These are phyloP conservation scores for Rotaria sp. DNA, from an alignment of 2,888 invertebrate species.

Conservation along the genomic window DNA sequence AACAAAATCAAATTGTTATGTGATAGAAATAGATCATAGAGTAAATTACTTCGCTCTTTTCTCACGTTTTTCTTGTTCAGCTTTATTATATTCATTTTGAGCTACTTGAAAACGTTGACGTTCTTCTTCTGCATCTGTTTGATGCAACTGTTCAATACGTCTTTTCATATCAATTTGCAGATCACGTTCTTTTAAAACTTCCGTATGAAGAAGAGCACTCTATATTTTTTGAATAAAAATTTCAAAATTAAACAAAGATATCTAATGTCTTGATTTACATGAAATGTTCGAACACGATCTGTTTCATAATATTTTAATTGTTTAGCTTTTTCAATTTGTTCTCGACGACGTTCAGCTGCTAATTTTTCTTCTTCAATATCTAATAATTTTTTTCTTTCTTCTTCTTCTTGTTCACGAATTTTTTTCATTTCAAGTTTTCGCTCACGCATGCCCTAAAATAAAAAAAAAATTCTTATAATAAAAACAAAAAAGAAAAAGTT, in stretches of 20 bases:
- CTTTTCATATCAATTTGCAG: conserved; percentile 54
- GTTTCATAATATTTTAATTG: conserved; percentile 55
- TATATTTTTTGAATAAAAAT: conserved; percentile 41
- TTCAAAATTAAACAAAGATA: background rate
- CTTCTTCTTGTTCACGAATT: conserved; percentile 51
- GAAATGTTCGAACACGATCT: conserved; percentile 54
- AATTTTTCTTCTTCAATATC: conserved; percentile 54
- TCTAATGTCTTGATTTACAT: conserved; percentile 47
- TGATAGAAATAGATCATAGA: background rate
- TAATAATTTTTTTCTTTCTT: conserved; percentile 49
- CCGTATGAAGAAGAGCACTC: conserved; percentile 54
- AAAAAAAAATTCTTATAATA: conserved; percentile 21
- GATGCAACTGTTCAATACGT: conserved; percentile 42
- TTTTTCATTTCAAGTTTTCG: conserved; percentile 52
- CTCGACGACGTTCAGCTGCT: conserved; percentile 51
- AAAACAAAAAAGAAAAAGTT: too few relatives aligned
- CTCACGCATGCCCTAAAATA: conserved; percentile 50
- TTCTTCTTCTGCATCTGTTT: conserved; percentile 43
- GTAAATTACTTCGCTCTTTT: background rate
- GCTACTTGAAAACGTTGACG: conserved; percentile 47
- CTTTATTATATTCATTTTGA: conserved; percentile 46
- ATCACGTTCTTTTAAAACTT: conserved; percentile 55
- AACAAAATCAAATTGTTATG: background rate
- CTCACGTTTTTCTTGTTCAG: conserved; percentile 47
- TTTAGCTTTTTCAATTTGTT: conserved; percentile 55